Evolutionary conservation across 2,113 vertebrate species (phyloP), one percentile per base, ranked within the genome.

Genomic region (Tenrec ecaudatus): DNA sequence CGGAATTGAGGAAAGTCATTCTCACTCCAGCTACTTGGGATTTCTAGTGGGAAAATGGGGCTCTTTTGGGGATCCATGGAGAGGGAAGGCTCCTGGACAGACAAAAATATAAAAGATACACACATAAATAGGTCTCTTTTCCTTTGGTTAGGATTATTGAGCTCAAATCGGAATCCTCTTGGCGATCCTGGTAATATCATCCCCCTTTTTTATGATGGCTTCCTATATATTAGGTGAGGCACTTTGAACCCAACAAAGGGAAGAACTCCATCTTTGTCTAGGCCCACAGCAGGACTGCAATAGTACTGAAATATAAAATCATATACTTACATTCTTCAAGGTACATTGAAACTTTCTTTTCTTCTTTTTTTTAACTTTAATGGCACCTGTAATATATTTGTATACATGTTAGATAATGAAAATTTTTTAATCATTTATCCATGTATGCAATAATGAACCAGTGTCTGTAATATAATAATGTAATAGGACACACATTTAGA

Each of bases 91-190:
- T 75, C n/a, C 27, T 47, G 22, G 47, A 68, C 25, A 36, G 0
- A 19, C 33, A 47, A 93, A 93, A 71, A 27, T 38, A 71, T 1
- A 82, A 38, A 27, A 12, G 38, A 27, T 66, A 33, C 9, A 0
- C 0, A 7, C 12, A 60, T 27, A 90, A 94, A 80, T 29, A 96
- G 94, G 38, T 16, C 2, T 57, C 19, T n/a, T 89, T 75, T 92
- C 31, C 23, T n/a, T 92, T 66, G 47, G 92, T 64, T 62, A 97
- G 86, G 89, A 91, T 76, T 94, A 75, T 60, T 27, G 20, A 93
- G 9, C 0, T 89, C 92, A 76, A 78, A 87, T 71, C 81, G 82
- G 81, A 96, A 91, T 64, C n/a, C 86, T 88, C 92, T 96, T 94
- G 81, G 76, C 94, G 82, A 36, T 12, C 29, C 82, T 80, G 73